These are phyloP conservation scores for Moxostoma hubbsi DNA, from an alignment of 2,797 vertebrate species.

Conservation along the genomic window DNA sequence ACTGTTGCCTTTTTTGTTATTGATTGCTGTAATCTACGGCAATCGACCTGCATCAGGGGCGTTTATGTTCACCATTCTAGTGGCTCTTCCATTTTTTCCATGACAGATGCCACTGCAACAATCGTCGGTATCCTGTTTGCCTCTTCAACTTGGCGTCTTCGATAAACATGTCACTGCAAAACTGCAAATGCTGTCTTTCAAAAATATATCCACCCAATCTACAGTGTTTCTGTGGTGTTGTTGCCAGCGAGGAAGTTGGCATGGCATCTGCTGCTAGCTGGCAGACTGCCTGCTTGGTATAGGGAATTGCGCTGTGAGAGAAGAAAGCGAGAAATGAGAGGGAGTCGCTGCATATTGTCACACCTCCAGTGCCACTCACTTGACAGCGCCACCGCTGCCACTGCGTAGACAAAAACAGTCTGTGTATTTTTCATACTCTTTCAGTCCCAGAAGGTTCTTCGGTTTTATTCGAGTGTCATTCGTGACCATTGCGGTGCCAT, in stretches of 20 bases:
- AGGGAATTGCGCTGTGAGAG: constrained; percentile 66
- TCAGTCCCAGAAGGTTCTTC: constrained; percentile 51
- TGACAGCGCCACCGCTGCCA: constrained; percentile 72
- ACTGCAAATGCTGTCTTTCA: constrained; percentile 59
- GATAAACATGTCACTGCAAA: constrained; percentile 55
- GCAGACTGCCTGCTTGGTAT: constrained; percentile 77
- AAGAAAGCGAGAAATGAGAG: constrained; percentile 58
- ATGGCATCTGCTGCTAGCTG: constrained; percentile 80
- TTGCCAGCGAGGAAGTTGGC: constrained; percentile 71
- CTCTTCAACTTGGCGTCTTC: constrained; percentile 64
- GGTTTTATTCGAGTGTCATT: constrained; percentile 33
- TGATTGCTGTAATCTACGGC: constrained; percentile 68
- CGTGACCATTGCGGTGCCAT: constrained; percentile 42
- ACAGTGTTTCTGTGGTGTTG: constrained; percentile 64
- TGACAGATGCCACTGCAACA: constrained; percentile 84
- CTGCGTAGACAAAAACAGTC: constrained; percentile 62
- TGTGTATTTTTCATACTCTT: constrained; percentile 20
- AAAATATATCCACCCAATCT: constrained; percentile 48
- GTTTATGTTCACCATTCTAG: constrained; percentile 59
- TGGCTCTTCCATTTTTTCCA: constrained; percentile 73
- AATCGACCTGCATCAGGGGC: constrained; percentile 62
- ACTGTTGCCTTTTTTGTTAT: constrained; percentile 68
- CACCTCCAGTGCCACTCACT: constrained; percentile 61
- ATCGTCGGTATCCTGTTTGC: constrained; percentile 77
- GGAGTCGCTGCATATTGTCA: constrained; percentile 76